Conservation (phyloP, 2,113 vertebrate genomes). For the Excalfactoria chinensis region DNA sequence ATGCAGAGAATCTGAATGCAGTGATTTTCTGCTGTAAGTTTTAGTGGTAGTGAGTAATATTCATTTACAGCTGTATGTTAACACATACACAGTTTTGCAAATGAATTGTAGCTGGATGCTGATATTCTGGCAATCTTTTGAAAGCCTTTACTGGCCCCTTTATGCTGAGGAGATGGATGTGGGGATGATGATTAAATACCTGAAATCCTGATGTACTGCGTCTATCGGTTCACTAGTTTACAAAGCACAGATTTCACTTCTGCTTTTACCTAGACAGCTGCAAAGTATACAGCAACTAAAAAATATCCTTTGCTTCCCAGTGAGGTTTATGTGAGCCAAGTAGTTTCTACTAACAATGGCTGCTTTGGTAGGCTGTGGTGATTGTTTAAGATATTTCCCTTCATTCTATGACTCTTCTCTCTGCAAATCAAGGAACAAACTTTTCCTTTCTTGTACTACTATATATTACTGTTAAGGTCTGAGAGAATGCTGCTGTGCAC, state of each 20-base stretch:
- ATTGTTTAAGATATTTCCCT: neutral
- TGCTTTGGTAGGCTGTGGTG: neutral
- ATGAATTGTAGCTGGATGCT: neutral
- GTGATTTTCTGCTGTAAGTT: neutral
- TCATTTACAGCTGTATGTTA: neutral
- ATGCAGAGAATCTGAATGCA: neutral
- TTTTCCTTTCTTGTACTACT: neutral
- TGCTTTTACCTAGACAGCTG: neutral
- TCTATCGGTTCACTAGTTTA: neutral
- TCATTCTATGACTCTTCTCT: neutral
- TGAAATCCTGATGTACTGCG: neutral
- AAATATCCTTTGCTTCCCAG: neutral
- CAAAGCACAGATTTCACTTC: neutral
- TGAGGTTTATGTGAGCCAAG: neutral
- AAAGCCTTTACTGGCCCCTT: neutral
- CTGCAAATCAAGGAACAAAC: fast-evolving
- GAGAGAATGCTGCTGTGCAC: neutral
- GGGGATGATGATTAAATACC: neutral
- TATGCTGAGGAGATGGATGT: neutral
- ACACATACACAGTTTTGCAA: neutral
- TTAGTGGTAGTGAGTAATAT: neutral
- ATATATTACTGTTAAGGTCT: neutral
- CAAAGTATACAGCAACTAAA: neutral
- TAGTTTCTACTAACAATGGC: neutral
- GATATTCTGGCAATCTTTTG: neutral